A percentile compares a stretch with the other conserved stretches of the same genome.
phyloP scores from a whole-genome alignment of 2,113 vertebrate species.

The Nymphicus hollandicus region DNA sequence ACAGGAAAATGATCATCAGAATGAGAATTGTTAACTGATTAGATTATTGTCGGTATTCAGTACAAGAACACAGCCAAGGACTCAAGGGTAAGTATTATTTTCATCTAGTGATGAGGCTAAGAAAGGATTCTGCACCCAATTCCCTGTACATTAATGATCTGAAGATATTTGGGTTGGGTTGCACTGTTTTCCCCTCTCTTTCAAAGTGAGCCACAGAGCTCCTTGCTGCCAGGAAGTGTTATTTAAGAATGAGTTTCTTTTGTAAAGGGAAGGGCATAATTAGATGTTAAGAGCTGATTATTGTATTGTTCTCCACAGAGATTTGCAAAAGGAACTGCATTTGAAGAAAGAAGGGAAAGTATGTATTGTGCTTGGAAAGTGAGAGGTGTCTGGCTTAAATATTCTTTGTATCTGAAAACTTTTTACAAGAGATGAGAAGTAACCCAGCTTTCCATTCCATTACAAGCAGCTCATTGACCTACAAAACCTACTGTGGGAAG shows the following conservation, averaged over 20 bases:
- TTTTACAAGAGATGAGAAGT: not conserved
- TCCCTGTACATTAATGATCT: slow-evolving; percentile 29
- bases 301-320: slow-evolving; percentile 42
- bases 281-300: slow-evolving; percentile 42
- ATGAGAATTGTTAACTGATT: slow-evolving; percentile 34
- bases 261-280: slow-evolving; percentile 38
- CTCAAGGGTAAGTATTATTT: slow-evolving; percentile 54
- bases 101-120: slow-evolving; percentile 53
- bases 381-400: slow-evolving; percentile 30
- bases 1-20: slow-evolving; percentile 56
- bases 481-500: not conserved
- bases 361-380: slow-evolving; percentile 27
- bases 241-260: slow-evolving; percentile 52
- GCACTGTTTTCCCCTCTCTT: slow-evolving; percentile 42
- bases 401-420: not conserved
- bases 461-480: not conserved
- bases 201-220: slow-evolving; percentile 11
- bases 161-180: slow-evolving; percentile 47
- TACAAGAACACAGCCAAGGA: not conserved
- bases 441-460: not conserved
- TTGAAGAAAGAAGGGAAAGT: slow-evolving; percentile 37
- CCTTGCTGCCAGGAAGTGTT: slow-evolving; percentile 46
- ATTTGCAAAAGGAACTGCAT: slow-evolving; percentile 20
- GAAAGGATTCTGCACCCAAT: slow-evolving; percentile 30
- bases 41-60: not conserved